These are phyloP conservation scores for Frankliniella fusca DNA, from an alignment of 2,888 invertebrate species.

Conservation along the genomic window DNA sequence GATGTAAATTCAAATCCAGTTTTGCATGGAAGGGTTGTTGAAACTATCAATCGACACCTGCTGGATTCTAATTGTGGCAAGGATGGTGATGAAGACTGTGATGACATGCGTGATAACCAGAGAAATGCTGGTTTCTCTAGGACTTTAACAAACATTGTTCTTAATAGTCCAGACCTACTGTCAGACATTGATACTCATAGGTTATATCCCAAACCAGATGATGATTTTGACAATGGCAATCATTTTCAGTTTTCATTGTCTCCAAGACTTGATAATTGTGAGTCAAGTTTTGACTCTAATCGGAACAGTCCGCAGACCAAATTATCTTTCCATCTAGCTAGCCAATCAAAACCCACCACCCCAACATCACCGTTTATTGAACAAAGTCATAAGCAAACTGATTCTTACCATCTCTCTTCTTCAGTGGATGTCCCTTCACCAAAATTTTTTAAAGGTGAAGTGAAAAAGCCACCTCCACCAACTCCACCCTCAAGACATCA, in stretches of 20 bases:
- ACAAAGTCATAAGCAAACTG: background rate
- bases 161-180: background rate
- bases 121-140: background rate
- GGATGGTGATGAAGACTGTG: conserved; percentile 38
- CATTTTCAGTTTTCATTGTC: background rate
- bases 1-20: conserved; percentile 32
- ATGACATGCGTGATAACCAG: background rate
- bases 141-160: background rate
- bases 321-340: background rate
- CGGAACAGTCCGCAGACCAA: background rate
- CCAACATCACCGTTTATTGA: background rate
- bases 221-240: background rate
- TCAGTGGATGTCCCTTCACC: background rate
- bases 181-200: background rate
- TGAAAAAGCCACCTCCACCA: background rate
- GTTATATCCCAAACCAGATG: background rate
- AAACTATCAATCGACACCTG: conserved; percentile 41
- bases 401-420: background rate
- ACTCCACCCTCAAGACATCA: background rate
- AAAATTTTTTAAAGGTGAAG: background rate
- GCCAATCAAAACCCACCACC: background rate
- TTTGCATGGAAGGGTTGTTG: conserved; percentile 38
- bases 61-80: conserved; percentile 32
- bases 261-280: conserved; percentile 4
- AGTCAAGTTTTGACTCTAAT: background rate